Evolutionary conservation across 1,140 invertebrate species (phyloP).

Genomic region (Bactericera cockerelli): DNA sequence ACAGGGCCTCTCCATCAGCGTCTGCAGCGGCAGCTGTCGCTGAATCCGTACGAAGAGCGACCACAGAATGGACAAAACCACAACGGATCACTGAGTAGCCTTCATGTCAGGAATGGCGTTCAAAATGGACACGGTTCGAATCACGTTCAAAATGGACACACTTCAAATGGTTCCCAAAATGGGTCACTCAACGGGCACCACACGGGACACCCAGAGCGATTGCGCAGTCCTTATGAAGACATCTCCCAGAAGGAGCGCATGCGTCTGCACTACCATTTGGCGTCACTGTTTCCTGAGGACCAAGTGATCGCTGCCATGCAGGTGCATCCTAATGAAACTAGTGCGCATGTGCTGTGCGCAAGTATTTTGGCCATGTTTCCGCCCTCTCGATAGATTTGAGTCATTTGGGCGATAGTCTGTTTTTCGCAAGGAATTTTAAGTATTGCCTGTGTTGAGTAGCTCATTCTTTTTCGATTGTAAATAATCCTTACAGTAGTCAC

Average conservation of each 20-base stretch:
- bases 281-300: constrained; percentile 73
- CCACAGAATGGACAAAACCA: constrained; percentile 34
- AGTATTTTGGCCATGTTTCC: constrained; percentile 63
- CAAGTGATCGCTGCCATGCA: constrained; percentile 72
- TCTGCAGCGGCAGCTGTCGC: constrained; percentile 58
- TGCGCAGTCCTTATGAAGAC: constrained; percentile 17
- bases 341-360: constrained; percentile 75
- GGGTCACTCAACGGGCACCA: constrained; percentile 27
- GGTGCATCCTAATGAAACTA: constrained; percentile 68
- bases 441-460: too few species aligned
- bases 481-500: too few species aligned
- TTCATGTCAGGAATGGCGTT: too few species aligned
- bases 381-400: too few species aligned
- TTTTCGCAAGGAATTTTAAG: too few species aligned
- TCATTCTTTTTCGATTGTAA: too few species aligned
- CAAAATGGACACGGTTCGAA: constrained; percentile 16
- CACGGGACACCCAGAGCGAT: constrained; percentile 11
- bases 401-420: too few species aligned
- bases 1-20: constrained; percentile 54
- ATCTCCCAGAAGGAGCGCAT: constrained; percentile 43
- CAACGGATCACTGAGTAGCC: constrained; percentile 25
- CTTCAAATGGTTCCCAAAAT: constrained; percentile 45
- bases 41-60: constrained; percentile 63
- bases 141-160: constrained; percentile 15
- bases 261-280: constrained; percentile 65